These are phyloP conservation scores for Netelia virgata DNA, from an alignment of 2,888 invertebrate genomes.

Conservation along the genomic window DNA sequence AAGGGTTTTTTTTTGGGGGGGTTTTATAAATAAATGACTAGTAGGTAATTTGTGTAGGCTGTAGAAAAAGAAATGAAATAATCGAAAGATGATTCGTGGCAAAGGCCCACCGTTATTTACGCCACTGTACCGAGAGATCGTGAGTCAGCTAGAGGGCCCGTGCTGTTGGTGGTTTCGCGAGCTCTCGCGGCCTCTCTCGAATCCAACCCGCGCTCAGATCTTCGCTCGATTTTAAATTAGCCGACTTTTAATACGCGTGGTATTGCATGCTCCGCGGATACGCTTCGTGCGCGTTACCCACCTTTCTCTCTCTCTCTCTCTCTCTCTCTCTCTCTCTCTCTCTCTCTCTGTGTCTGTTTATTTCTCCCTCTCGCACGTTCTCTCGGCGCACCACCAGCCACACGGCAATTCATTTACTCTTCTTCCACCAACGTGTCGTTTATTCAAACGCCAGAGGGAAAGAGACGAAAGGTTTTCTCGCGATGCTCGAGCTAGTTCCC, in stretches of 20 bases:
- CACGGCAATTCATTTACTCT: conserved; percentile 76
- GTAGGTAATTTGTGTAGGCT: too few species aligned
- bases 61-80: too few species aligned
- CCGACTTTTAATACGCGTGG: conserved; percentile 80
- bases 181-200: conserved; percentile 61
- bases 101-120: conserved; percentile 70
- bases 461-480: conserved; percentile 42
- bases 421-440: conserved; percentile 59
- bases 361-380: conserved; percentile 35
- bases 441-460: conserved; percentile 43
- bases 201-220: conserved; percentile 75
- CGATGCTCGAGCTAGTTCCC: conserved; percentile 11
- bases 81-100: too few species aligned
- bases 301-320: conserved; percentile 60
- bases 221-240: conserved; percentile 81
- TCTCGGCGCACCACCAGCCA: conserved; percentile 56
- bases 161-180: conserved; percentile 65
- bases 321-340: conserved; percentile 3
- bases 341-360: conserved; percentile 45
- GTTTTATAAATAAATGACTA: too few species aligned
- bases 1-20: too few species aligned
- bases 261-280: conserved; percentile 78
- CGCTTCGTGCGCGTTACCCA: conserved; percentile 76
- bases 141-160: conserved; percentile 78
- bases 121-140: conserved; percentile 74